These are phyloP conservation scores for Diloba caeruleocephala DNA, from an alignment of 2,888 invertebrate genomes.

Conservation along the genomic window DNA sequence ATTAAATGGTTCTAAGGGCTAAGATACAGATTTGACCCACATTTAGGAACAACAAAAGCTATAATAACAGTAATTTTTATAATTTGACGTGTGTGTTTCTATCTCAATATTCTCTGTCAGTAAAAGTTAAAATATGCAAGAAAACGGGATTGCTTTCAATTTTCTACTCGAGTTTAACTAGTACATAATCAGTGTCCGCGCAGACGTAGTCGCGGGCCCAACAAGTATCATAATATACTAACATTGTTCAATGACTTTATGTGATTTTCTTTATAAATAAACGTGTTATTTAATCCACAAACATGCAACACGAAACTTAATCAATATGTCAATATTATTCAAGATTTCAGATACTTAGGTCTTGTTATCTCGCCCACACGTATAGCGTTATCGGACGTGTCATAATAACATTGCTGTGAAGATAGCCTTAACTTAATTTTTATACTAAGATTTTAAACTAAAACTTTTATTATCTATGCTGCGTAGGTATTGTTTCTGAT, in stretches of 20 bases:
- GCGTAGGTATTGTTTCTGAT: slow-evolving; percentile 18
- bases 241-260: background rate
- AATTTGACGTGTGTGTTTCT: too few species aligned
- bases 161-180: too few species aligned
- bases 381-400: slow-evolving; percentile 55
- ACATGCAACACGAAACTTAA: slow-evolving; percentile 47
- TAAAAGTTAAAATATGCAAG: too few species aligned
- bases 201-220: too few species aligned
- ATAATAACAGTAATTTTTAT: too few species aligned
- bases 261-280: slow-evolving; percentile 55
- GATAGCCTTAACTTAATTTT: slow-evolving; percentile 22
- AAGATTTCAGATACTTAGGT: slow-evolving; percentile 41
- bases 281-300: slow-evolving; percentile 28
- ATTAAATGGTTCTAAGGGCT: too few species aligned
- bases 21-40: too few species aligned
- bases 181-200: too few species aligned
- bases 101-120: too few species aligned
- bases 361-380: slow-evolving; percentile 56
- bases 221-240: too few species aligned
- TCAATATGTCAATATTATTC: slow-evolving; percentile 67
- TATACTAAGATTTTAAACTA: slow-evolving; percentile 12
- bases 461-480: slow-evolving; percentile 5
- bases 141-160: too few species aligned
- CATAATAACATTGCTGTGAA: slow-evolving; percentile 44
- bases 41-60: too few species aligned